Base-by-base conservation (phyloP, 2,888 invertebrate species). In the Trissolcus brochymenae region DNA sequence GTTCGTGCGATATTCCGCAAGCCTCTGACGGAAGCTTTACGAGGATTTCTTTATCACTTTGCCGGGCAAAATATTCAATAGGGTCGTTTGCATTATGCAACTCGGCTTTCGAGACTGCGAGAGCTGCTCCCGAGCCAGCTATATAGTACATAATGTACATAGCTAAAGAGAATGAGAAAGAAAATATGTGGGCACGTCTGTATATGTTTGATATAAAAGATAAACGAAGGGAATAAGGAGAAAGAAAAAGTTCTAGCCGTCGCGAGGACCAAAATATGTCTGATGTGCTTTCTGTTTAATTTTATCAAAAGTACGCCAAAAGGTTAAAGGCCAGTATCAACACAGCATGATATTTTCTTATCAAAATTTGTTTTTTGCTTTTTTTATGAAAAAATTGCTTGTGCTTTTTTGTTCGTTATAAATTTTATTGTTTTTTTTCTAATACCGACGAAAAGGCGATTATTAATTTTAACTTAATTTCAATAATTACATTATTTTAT, bases 11-110 rank as follows among this genome's bases (percentile, higher is more conserved):
- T 84, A 86, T 86, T 86, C 84, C 79, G 77, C 70, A 73, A 80
- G 83, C 82, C 82, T 85, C 79, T 77, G 65, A 67, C 75, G 79
- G 79, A 80, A 81, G 83, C 83, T 84, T 85, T 83, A 77, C 81
- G 75, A 81, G 84, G 85, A 85, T 86, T 85, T 85, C 84, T 82
- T 85, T 86, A 87, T 87, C 86, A 85, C 85, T 87, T 85, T 83
- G 72, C 82, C 68, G 80, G 73, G 79, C 82, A 79, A 84, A 85
- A 85, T 84, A 86, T 87, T 86, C 86, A 86, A 86, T 87, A 86
- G 83, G 82, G 81, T 82, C 73, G 82, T 80, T 83, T 86, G 84
- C 86, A 87, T 87, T 86, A 87, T 86, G 85, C 84, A 86, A 85
- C 83, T 80, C 79, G 81, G 80, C 66, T 81, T 60, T 60, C 70